Evolutionary conservation across 2,113 vertebrate species (phyloP).

Genomic region (Ellobius talpinus): DNA sequence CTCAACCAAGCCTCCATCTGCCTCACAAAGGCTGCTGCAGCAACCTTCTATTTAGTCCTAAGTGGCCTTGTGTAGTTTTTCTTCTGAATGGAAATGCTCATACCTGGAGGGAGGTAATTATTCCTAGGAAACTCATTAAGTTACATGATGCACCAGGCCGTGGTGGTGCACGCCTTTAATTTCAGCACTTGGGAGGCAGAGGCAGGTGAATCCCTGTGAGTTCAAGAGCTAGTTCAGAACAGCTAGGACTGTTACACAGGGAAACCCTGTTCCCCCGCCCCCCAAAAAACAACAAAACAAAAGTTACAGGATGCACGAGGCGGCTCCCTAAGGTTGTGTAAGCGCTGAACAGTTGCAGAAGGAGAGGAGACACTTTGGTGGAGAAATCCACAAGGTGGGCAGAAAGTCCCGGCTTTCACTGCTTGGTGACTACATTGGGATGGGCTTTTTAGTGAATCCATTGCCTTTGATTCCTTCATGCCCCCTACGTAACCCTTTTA

Average conservation of each 20-base stretch:
- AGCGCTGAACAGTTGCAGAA: no score
- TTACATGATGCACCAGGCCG: not conserved
- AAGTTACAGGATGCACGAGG: not conserved
- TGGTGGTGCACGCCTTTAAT: no score
- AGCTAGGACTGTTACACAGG: no score
- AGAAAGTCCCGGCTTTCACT: not conserved
- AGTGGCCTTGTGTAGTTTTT: not conserved
- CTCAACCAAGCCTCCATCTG: not conserved
- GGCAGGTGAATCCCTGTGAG: no score
- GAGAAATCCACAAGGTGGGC: not conserved
- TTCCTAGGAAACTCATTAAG: not conserved
- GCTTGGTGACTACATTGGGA: not conserved
- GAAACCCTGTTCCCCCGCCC: no score
- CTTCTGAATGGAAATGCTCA: not conserved
- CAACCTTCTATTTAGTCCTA: not conserved
- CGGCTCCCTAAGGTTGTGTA: no score
- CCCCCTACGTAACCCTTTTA: not conserved
- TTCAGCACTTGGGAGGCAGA: no score
- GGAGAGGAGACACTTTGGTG: not conserved
- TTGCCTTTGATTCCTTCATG: not conserved
- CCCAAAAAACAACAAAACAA: no score
- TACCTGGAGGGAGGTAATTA: not conserved
- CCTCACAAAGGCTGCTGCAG: not conserved
- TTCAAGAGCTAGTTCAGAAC: no score
- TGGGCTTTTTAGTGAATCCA: not conserved